Conservation (phyloP, 2,113 vertebrate species). For the Odobenus rosmarus region DNA sequence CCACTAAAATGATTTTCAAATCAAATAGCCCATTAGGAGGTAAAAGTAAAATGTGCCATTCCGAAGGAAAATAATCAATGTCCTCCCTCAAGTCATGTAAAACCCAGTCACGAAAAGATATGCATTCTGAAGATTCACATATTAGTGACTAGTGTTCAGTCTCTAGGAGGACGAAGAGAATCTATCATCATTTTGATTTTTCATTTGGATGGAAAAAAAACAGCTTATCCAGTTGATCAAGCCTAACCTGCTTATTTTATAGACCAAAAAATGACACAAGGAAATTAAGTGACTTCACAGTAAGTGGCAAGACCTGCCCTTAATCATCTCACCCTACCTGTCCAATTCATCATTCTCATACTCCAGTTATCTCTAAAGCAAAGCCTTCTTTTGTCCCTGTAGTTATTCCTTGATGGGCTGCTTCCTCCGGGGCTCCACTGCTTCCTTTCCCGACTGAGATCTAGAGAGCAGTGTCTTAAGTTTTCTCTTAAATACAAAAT, state of each 20-base stretch:
- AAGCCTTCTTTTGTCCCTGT: background rate
- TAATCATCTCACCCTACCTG: background rate
- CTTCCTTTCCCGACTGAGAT: background rate
- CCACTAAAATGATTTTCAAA: background rate
- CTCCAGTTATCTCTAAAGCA: background rate
- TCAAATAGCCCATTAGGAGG: background rate
- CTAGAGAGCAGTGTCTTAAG: background rate
- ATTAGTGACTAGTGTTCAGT: background rate
- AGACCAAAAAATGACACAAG: background rate
- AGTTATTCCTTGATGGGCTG: background rate
- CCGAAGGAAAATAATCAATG: background rate
- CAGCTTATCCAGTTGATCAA: background rate
- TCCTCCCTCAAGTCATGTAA: background rate
- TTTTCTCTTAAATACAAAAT: slow-evolving; percentile 11
- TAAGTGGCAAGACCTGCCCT: background rate
- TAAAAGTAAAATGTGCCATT: background rate
- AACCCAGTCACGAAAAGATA: background rate
- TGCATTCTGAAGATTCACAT: background rate
- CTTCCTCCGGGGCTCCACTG: background rate
- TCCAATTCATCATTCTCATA: background rate
- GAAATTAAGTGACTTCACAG: background rate
- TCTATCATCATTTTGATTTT: background rate
- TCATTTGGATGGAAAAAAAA: background rate
- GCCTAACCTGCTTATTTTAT: background rate
- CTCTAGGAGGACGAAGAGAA: background rate